These are phyloP conservation scores for Pionites leucogaster DNA, from an alignment of 2,113 vertebrate species.

Conservation along the genomic window DNA sequence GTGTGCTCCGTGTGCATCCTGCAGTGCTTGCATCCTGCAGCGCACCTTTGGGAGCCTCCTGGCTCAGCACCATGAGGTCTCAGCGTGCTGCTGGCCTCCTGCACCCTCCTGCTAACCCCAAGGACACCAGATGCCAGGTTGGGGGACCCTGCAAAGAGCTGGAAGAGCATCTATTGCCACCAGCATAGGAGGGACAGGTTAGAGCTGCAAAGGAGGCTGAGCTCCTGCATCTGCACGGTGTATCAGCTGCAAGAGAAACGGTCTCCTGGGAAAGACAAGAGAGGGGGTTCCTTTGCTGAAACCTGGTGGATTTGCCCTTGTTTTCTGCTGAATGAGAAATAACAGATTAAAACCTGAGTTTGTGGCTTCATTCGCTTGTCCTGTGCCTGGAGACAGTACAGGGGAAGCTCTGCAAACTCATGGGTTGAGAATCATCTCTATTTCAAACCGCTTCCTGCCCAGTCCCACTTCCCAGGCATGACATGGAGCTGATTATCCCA, in stretches of 20 bases:
- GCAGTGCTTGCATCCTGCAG: neutral
- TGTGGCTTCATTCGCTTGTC: neutral
- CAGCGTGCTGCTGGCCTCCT: neutral
- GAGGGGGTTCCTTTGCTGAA: neutral
- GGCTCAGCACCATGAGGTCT: neutral
- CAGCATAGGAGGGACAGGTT: neutral
- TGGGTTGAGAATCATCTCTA: neutral
- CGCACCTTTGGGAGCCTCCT: neutral
- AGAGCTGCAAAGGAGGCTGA: neutral
- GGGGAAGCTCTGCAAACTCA: neutral
- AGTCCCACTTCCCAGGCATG: neutral
- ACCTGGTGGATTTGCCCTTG: neutral
- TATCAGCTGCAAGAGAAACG: neutral
- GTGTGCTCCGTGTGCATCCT: neutral
- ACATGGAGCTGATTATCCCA: conserved; percentile 37
- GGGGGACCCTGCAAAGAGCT: neutral
- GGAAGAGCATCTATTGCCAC: neutral
- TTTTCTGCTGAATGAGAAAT: neutral
- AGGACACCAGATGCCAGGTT: fast-evolving
- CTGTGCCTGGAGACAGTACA: neutral
- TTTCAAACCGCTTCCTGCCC: neutral
- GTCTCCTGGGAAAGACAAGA: neutral
- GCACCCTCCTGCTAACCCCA: neutral
- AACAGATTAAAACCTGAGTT: neutral
- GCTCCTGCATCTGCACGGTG: neutral